Percentiles rank a stretch among this genome's conserved stretches.
phyloP scores from a whole-genome alignment of 2,888 invertebrate genomes.

The Amphipyra berbera region DNA sequence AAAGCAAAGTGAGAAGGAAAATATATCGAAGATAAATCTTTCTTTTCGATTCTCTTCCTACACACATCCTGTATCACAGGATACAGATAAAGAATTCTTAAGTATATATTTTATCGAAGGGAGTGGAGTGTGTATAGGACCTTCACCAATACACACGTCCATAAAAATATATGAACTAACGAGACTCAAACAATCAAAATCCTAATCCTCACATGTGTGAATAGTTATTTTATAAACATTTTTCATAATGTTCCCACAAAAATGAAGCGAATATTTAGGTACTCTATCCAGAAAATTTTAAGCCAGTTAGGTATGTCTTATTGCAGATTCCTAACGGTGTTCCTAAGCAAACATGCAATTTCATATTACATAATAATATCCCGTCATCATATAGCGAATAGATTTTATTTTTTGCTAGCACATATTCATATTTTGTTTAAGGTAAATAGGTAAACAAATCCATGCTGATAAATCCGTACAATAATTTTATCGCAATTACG shows the following conservation, averaged over 20 bases:
- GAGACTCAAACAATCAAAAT: too few relatives aligned
- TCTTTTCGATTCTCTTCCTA: conserved; percentile 33
- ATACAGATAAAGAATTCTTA: conserved; percentile 28
- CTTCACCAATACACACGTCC: not conserved
- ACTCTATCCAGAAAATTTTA: not conserved
- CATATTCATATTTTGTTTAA: conserved; percentile 3
- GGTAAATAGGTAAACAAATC: conserved; percentile 11
- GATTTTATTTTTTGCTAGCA: not conserved
- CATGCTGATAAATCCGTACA: conserved; percentile 13
- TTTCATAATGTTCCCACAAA: not conserved
- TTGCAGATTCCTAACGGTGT: not conserved
- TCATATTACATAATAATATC: not conserved
- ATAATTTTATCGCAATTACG: conserved; percentile 58
- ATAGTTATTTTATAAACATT: not conserved
- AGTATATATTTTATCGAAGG: conserved; percentile 17
- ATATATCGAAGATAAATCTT: conserved; percentile 49
- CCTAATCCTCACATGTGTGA: not conserved
- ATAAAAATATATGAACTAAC: not conserved
- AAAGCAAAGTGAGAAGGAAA: conserved; percentile 38
- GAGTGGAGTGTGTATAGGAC: not conserved
- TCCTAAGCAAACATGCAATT: not conserved
- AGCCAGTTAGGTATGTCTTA: conserved; percentile 1
- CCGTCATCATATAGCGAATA: not conserved
- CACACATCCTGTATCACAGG: conserved; percentile 30
- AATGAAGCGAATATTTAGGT: not conserved